Conservation (phyloP, 2,888 invertebrate species). For the Acronicta leporina region DNA sequence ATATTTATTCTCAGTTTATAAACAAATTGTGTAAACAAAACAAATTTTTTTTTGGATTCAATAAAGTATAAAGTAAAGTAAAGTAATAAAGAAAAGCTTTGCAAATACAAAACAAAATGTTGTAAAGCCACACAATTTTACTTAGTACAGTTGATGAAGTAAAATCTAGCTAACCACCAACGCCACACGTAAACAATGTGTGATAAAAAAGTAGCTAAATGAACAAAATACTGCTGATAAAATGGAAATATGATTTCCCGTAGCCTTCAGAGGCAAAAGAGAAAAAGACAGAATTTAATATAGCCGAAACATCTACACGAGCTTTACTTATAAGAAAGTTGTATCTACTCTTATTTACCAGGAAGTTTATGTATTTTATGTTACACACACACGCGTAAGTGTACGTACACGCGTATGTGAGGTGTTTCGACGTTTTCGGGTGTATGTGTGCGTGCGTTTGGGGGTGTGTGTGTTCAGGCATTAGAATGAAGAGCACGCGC, state of each 20-base stretch:
- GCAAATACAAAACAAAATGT: too few species aligned
- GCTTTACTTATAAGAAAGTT: conserved; percentile 80
- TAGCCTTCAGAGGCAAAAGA: conserved; percentile 70
- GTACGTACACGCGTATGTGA: conserved; percentile 53
- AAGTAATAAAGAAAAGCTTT: too few species aligned
- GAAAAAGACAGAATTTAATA: conserved; percentile 86
- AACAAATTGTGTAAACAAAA: too few species aligned
- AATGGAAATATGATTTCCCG: conserved; percentile 79
- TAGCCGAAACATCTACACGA: conserved; percentile 77
- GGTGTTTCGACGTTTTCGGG: conserved; percentile 73
- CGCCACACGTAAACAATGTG: conserved; percentile 48
- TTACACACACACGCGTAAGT: conserved; percentile 46
- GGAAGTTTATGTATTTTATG: conserved; percentile 79
- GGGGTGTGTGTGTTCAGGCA: conserved; percentile 81
- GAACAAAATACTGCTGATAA: conserved; percentile 58
- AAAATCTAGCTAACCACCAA: conserved; percentile 2
- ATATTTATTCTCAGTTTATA: too few species aligned
- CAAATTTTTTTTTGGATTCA: too few species aligned
- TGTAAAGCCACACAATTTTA: too few species aligned
- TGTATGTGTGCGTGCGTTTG: conserved; percentile 69
- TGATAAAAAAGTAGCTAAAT: conserved; percentile 53
- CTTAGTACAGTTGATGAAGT: background rate
- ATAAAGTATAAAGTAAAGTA: too few species aligned
- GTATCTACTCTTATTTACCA: conserved; percentile 86
- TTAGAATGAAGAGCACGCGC: conserved; percentile 88